These are phyloP conservation scores for Graphium colonna DNA, from an alignment of 2,888 invertebrate genomes.

Conservation along the genomic window DNA sequence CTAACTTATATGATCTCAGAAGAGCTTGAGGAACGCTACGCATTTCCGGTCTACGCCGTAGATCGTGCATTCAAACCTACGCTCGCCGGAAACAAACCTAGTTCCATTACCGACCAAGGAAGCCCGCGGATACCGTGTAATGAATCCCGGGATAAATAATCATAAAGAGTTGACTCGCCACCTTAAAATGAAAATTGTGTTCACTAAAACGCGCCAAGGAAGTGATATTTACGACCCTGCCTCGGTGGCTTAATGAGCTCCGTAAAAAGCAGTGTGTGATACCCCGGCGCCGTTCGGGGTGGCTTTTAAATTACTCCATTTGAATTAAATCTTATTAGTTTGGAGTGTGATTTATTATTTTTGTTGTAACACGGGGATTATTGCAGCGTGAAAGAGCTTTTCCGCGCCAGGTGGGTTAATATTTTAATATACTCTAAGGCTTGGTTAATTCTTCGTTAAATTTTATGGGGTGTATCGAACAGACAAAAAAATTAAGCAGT, in stretches of 20 bases:
- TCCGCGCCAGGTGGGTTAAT: neutral
- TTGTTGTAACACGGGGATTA: neutral
- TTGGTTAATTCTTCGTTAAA: neutral
- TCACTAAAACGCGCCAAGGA: slow-evolving; percentile 61
- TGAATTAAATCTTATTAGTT: slow-evolving; percentile 20
- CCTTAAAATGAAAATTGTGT: slow-evolving; percentile 78
- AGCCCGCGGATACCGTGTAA: slow-evolving; percentile 28
- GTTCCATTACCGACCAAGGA: slow-evolving; percentile 22
- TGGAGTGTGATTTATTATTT: slow-evolving; percentile 9
- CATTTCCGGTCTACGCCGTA: neutral
- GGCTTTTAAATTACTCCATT: slow-evolving; percentile 19
- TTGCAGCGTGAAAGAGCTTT: neutral
- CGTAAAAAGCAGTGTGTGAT: slow-evolving; percentile 34
- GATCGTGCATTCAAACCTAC: neutral
- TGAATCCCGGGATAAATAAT: slow-evolving; percentile 60
- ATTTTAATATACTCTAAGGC: neutral
- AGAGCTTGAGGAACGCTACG: no score
- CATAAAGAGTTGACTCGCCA: slow-evolving; percentile 56
- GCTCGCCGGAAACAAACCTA: slow-evolving; percentile 7
- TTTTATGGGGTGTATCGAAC: neutral
- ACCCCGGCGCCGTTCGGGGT: slow-evolving; percentile 27
- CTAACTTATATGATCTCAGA: no score
- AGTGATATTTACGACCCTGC: slow-evolving; percentile 69
- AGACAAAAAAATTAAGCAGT: no score
- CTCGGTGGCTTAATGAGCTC: slow-evolving; percentile 56